A percentile compares a stretch with the other conserved stretches of the same genome.
phyloP scores from a whole-genome alignment of 2,113 vertebrate species.

The Peromyscus maniculatus region DNA sequence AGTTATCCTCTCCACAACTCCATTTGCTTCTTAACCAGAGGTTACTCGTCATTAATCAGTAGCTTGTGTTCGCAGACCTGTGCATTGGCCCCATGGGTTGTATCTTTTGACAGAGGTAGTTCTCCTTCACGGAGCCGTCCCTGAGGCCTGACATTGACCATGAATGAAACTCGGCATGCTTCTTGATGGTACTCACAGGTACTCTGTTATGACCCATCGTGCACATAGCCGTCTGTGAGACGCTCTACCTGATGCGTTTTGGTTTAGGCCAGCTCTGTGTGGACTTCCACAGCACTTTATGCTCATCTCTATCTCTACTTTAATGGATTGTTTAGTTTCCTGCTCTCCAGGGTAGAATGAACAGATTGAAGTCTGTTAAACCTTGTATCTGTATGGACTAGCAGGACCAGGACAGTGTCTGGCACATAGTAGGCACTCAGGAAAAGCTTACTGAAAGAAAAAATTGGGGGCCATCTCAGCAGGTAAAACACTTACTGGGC shows the following conservation, averaged over 20 bases:
- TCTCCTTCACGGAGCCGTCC: constrained; percentile 10
- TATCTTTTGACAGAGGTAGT: constrained; percentile 17
- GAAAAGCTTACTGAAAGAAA: constrained; percentile 24
- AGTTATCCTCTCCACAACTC: neutral
- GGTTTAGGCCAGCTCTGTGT: neutral
- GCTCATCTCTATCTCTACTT: neutral
- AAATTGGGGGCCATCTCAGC: neutral
- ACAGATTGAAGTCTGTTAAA: neutral
- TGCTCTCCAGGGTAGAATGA: neutral
- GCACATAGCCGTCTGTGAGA: neutral
- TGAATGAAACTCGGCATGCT: neutral
- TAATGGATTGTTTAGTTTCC: neutral
- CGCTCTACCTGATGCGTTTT: neutral
- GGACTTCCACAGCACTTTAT: neutral
- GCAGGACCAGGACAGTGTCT: neutral
- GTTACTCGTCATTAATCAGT: neutral
- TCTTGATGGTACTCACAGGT: neutral
- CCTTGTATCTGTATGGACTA: neutral
- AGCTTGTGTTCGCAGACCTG: neutral
- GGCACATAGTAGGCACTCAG: neutral
- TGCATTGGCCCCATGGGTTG: neutral
- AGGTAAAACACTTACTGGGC: neutral
- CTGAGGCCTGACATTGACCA: neutral
- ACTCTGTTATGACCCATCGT: neutral
- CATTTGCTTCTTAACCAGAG: neutral